Evolutionary conservation across 2,888 invertebrate genomes (phyloP), one percentile per base, ranked within the genome.

Genomic region (Eupithecia tripunctaria): DNA sequence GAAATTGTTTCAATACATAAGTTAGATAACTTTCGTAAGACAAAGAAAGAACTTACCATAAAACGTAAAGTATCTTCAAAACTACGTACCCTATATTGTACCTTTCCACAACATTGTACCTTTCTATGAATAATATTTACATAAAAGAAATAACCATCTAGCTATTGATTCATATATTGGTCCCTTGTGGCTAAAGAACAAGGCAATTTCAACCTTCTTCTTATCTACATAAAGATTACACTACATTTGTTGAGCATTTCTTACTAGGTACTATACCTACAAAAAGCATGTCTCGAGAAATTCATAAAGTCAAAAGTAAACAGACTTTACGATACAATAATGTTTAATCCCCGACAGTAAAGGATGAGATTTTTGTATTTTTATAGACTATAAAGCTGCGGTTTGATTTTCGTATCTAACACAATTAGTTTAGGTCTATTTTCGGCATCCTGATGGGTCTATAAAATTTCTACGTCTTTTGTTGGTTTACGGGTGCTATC

Each of bases 311-410:
- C 41, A 68, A 47, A 69, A 77, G 76, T 71, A 76, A 79, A 77
- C 74, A 76, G 70, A 74, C 70, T 88, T 88, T 85, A 87, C 79
- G 84, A 83, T 74, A 81, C 82, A 83, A 85, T 86, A 85, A 86
- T 84, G 82, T 85, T 84, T 85, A 85, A 85, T 86, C 84, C 66
- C 60, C 43, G 70, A 32, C 73, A 67, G 75, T 78, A 85, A 85
- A 86, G 81, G 75, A 78, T 69, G 81, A 81, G 83, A 84, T 85
- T 84, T 84, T 85, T 82, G 81, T 81, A 78, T 81, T 80, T 47
- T 88, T 84, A 87, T 80, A 79, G 74, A 76, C 80, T 75, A 78
- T 88, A 85, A 87, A 88, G 74, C 76, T 71, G 73, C 36, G 76
- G 76, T 72, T 68, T 73, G 73, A 76, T 76, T 75, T 68, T 70